A percentile compares a stretch with the other conserved stretches of the same genome.
phyloP scores from a whole-genome alignment of 2,888 invertebrate species.

The Pammene fasciana region DNA sequence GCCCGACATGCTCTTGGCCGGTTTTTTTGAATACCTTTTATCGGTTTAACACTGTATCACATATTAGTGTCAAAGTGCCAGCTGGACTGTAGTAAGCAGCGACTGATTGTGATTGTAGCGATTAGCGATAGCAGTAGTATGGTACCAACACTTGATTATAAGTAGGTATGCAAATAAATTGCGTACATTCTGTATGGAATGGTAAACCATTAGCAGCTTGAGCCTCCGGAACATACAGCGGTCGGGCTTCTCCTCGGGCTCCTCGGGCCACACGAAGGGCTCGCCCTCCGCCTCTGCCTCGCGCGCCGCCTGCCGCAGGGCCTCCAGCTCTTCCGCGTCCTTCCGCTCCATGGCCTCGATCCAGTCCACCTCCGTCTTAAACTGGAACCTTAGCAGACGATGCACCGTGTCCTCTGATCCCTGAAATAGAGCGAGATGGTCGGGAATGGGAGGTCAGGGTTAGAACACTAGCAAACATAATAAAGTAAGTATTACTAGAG shows the following conservation, averaged over 20 bases:
- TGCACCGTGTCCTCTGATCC: constrained; percentile 79
- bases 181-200: constrained; percentile 72
- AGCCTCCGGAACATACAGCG: constrained; percentile 66
- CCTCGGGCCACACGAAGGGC: constrained; percentile 48
- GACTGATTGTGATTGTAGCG: no score
- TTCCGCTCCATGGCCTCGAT: constrained; percentile 55
- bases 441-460: no score
- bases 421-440: constrained; percentile 49
- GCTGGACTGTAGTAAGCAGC: no score
- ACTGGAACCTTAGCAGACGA: constrained; percentile 70
- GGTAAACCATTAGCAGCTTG: constrained; percentile 72
- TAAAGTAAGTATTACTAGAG: no score
- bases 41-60: no score
- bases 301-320: constrained; percentile 45
- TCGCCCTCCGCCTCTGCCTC: constrained; percentile 52
- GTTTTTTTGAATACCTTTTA: no score
- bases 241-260: constrained; percentile 50
- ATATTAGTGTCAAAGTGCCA: no score
- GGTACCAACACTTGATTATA: no score
- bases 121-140: no score
- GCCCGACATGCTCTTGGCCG: no score
- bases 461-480: no score
- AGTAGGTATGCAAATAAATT: no score
- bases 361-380: constrained; percentile 63
- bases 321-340: constrained; percentile 51